A percentile compares a stretch with the other conserved stretches of the same genome.
phyloP scores from a whole-genome alignment of 2,113 vertebrate genomes.

The Rhineura floridana region DNA sequence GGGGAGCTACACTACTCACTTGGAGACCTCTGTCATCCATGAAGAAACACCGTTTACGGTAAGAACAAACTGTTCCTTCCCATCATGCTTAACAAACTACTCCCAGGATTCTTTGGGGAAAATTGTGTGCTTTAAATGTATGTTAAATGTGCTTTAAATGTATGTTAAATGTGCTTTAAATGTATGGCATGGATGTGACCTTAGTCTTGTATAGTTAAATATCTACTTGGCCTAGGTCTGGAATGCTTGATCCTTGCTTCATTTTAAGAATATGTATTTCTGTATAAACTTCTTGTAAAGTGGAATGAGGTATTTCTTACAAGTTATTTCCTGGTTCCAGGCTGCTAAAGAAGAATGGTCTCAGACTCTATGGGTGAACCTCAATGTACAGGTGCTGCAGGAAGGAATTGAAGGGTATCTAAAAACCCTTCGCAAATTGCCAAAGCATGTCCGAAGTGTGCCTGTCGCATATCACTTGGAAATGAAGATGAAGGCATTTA shows the following conservation, averaged over 20 bases:
- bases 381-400: slow-evolving; percentile 88
- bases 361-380: slow-evolving; percentile 90
- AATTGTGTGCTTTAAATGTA: too few species aligned
- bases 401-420: slow-evolving; percentile 87
- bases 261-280: neutral
- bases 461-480: slow-evolving; percentile 84
- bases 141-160: too few species aligned
- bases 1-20: too few species aligned
- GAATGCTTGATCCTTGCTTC: neutral
- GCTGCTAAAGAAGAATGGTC: slow-evolving; percentile 91
- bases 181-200: too few species aligned
- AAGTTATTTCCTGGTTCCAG: slow-evolving; percentile 66
- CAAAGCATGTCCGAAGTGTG: slow-evolving; percentile 79
- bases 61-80: too few species aligned
- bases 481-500: slow-evolving; percentile 89
- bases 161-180: too few species aligned
- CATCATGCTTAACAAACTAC: too few species aligned
- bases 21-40: too few species aligned
- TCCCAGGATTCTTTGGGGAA: too few species aligned
- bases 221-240: neutral
- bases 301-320: neutral
- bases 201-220: neutral
- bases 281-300: too few species aligned
- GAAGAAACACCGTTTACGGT: too few species aligned
- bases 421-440: slow-evolving; percentile 82